Evolutionary conservation across 2,797 vertebrate genomes (phyloP).

Genomic region (Sebastes nivosus): DNA sequence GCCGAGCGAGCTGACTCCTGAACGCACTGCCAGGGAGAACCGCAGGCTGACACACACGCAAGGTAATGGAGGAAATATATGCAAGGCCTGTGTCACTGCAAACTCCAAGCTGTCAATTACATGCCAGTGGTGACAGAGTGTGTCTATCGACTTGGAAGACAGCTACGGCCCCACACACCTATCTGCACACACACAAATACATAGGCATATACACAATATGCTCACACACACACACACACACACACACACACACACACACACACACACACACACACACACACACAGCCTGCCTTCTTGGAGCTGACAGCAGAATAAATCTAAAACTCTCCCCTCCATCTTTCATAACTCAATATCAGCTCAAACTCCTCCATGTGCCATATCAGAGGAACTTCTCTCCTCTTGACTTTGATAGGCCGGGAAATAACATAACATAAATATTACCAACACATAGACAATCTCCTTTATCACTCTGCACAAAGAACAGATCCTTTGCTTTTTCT

Average conservation of each 20-base stretch:
- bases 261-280: background rate
- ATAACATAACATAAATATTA: conserved; percentile 51
- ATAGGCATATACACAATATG: conserved; percentile 24
- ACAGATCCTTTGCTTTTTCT: background rate
- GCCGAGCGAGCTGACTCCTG: conserved; percentile 60
- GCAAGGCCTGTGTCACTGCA: conserved; percentile 77
- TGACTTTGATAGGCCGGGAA: conserved; percentile 54
- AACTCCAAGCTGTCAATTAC: conserved; percentile 81
- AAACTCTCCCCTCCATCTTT: conserved; percentile 59
- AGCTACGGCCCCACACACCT: conserved; percentile 60
- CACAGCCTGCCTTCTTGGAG: conserved; percentile 26
- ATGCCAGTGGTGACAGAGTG: conserved; percentile 74
- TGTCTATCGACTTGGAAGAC: conserved; percentile 75
- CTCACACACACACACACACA: background rate
- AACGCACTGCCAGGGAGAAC: conserved; percentile 56
- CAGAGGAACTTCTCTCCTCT: conserved; percentile 43
- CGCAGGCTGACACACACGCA: conserved; percentile 54
- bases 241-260: background rate
- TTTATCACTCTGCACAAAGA: conserved; percentile 9
- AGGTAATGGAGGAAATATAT: conserved; percentile 78
- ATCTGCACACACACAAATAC: background rate
- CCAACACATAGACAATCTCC: background rate
- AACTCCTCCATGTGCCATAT: conserved; percentile 50
- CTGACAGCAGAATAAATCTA: conserved; percentile 77
- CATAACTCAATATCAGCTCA: conserved; percentile 64